These are phyloP conservation scores for Macropis europaea DNA, from an alignment of 2,888 invertebrate species.

Conservation along the genomic window DNA sequence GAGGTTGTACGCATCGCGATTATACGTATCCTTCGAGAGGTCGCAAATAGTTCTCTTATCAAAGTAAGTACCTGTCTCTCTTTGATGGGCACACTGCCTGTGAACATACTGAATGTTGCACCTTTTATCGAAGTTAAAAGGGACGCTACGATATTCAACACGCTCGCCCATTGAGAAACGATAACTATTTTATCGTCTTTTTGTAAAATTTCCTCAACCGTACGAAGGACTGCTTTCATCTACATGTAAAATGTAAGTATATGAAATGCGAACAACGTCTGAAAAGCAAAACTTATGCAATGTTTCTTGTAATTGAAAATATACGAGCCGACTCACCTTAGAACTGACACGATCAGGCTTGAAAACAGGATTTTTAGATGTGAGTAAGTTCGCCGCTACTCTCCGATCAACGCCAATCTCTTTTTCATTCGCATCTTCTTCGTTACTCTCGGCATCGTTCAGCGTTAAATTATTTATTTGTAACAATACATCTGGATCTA, in stretches of 20 bases:
- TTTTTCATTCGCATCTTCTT: conserved; percentile 43
- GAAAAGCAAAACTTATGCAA: not conserved
- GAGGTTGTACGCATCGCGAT: not conserved
- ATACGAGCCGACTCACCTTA: conserved; percentile 78
- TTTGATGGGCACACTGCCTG: conserved; percentile 88
- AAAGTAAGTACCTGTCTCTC: conserved; percentile 83
- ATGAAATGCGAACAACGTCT: not conserved
- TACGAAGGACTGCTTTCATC: conserved; percentile 83
- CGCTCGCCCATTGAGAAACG: conserved; percentile 96
- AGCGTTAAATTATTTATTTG: conserved; percentile 57
- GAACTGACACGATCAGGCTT: conserved; percentile 83
- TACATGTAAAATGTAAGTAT: conserved; percentile 51
- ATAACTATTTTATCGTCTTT: conserved; percentile 88
- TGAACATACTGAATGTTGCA: conserved; percentile 83
- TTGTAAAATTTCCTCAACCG: conserved; percentile 80
- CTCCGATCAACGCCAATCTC: conserved; percentile 81
- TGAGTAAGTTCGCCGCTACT: conserved; percentile 84
- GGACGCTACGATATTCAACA: conserved; percentile 86
- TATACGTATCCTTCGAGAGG: not conserved
- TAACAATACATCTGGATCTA: conserved; percentile 50
- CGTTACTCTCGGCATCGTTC: conserved; percentile 15
- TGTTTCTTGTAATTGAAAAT: not conserved
- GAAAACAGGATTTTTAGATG: conserved; percentile 88
- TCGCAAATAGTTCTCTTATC: not conserved
- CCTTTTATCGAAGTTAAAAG: conserved; percentile 84